These are phyloP conservation scores for Drosophila testacea DNA, from an alignment of 2,888 invertebrate genomes.

Conservation along the genomic window DNA sequence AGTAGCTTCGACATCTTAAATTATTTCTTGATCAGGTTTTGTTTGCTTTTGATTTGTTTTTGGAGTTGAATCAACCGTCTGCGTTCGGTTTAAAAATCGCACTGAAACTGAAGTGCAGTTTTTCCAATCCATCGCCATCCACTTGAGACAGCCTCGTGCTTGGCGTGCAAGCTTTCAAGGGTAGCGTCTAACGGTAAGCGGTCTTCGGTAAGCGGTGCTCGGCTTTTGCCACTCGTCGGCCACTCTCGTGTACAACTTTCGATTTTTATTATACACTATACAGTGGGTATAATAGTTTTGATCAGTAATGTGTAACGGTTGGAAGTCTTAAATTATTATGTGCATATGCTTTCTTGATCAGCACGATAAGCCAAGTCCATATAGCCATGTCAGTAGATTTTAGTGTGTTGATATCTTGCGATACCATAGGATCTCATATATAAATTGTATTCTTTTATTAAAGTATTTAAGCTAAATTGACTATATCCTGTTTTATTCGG, in stretches of 20 bases:
- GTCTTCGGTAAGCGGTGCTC: constrained; percentile 6
- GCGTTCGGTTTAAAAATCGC: constrained; percentile 67
- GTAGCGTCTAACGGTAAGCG: constrained; percentile 62
- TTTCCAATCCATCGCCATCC: constrained; percentile 48
- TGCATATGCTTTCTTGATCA: too few relatives aligned
- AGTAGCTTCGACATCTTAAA: constrained; percentile 23
- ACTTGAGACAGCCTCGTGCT: constrained; percentile 50
- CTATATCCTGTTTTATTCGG: too few relatives aligned
- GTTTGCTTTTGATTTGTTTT: constrained; percentile 22
- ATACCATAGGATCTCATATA: too few relatives aligned
- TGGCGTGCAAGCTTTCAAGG: constrained; percentile 72
- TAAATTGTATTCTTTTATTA: too few relatives aligned
- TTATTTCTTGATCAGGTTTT: constrained; percentile 12
- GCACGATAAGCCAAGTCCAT: too few relatives aligned
- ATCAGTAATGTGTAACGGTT: too few relatives aligned
- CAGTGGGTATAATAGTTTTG: too few relatives aligned
- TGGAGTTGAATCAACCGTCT: constrained; percentile 60
- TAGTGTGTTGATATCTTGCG: too few relatives aligned
- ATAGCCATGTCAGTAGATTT: too few relatives aligned
- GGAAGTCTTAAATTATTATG: too few relatives aligned
- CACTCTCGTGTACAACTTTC: constrained; percentile 59
- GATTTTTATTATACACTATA: constrained; percentile 32
- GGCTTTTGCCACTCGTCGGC: constrained; percentile 10
- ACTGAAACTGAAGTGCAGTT: constrained; percentile 73
- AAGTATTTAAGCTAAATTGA: too few relatives aligned